Conservation (phyloP, 2,113 vertebrate genomes). For the Atlantisia rogersi region DNA sequence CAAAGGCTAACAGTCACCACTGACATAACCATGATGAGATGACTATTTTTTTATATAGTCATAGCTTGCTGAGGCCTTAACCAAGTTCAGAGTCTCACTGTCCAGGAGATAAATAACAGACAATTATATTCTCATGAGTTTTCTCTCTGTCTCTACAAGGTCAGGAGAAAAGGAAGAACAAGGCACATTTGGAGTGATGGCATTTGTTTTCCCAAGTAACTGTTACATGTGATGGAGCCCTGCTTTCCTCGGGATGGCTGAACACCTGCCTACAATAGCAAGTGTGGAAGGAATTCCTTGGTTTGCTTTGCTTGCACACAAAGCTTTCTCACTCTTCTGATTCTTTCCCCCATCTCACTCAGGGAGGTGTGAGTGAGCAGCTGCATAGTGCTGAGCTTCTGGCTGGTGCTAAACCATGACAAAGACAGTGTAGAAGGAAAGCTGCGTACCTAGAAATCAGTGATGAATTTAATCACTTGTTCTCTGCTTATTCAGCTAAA, state of each 20-base stretch:
- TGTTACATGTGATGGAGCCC: no score
- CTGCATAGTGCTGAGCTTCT: no score
- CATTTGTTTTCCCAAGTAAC: no score
- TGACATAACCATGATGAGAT: accelerated
- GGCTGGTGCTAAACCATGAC: no score
- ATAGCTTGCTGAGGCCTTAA: not conserved
- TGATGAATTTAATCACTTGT: not conserved
- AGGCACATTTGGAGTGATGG: no score
- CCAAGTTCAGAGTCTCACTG: not conserved
- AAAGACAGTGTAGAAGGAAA: not conserved
- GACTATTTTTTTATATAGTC: not conserved
- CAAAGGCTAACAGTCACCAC: not conserved
- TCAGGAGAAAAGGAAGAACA: not conserved
- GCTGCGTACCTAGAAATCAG: not conserved
- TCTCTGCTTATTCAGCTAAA: not conserved
- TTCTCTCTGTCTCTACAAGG: not conserved
- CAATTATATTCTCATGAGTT: not conserved
- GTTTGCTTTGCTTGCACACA: no score
- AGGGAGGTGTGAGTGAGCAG: no score
- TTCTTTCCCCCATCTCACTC: no score
- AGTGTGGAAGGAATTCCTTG: no score
- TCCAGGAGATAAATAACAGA: not conserved
- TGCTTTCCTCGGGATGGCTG: no score
- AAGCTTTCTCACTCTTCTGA: no score
- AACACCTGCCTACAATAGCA: no score